Base-by-base conservation (phyloP, 2,888 invertebrate species). In the Epicampocera succincta region DNA sequence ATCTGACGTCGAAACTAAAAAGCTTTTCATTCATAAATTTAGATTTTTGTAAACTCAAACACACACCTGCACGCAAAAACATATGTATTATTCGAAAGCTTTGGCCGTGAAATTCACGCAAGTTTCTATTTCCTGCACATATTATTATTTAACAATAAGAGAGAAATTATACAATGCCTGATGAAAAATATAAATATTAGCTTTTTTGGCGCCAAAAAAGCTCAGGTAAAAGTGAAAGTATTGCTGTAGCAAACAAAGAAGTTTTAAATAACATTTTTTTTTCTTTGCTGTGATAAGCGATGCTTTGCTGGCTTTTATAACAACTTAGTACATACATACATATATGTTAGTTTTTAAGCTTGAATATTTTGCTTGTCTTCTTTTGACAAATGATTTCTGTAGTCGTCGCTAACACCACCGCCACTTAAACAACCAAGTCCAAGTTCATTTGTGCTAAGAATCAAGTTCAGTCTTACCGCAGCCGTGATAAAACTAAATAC, bases 391-490 rank as follows among this genome's bases (percentile, higher is more conserved):
- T 17, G 4, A 25, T 52, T 42, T 74, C 56, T 60, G 52, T 72
- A 60, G 58, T 38, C 38, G 33, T 46, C 15, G 40, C 50, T 58
- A 71, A 19, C 48, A 52, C 44, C 25, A 38, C n/a, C 58, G 19
- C 15, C 19, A 29, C 56, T 48, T 46, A 46, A 58, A 44, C 65
- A 74, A 72, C 68, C 76, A 80, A 83, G 83, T 83, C 83, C 80
- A 83, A 80, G 83, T 80, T 76, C 72, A 79, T 71, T 68, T 76
- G 58, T 68, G 50, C 42, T 69, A 80, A 83, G 76, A 83, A 83
- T 83, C 76, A 80, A 80, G 76, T 83, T 83, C 65, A 83, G 83
- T 83, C 80, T 76, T 69, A 69, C 56, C 68, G 63, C 75, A 72
- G 76, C 63, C 52, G 63, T 80, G 54, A 68, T 48, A 54, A 78